Percentiles rank a stretch among this genome's conserved stretches.
Evolutionary conservation across 2,113 vertebrate species (phyloP).

Genomic region (Megaceryle torquata): DNA sequence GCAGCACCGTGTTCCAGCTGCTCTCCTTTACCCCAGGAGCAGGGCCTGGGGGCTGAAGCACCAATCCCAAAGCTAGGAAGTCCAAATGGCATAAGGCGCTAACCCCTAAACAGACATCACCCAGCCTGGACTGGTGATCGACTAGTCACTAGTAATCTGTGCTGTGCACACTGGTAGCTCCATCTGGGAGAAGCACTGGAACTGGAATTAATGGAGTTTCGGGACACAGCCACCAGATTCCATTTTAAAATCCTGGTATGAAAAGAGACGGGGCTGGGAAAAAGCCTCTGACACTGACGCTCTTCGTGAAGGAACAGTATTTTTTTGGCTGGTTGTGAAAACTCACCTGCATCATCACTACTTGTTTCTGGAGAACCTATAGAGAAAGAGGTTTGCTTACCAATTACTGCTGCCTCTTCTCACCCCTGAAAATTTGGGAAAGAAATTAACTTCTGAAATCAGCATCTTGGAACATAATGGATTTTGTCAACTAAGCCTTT

Average conservation of each 20-base stretch:
- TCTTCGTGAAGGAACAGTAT: accelerated
- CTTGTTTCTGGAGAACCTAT: not conserved
- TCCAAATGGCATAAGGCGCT: accelerated
- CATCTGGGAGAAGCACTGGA: not conserved
- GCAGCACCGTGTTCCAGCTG: not conserved
- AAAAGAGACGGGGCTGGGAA: not conserved
- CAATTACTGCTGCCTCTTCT: not conserved
- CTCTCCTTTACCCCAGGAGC: not conserved
- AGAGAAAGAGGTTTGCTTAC: not conserved
- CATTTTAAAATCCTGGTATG: not conserved
- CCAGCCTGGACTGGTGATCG: not conserved
- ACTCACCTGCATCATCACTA: not conserved
- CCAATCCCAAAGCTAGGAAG: not conserved
- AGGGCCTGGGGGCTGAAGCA: not conserved
- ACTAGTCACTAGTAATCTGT: accelerated
- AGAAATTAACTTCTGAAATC: not conserved
- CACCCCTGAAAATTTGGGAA: not conserved
- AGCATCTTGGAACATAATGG: not conserved
- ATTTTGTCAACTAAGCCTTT: not conserved
- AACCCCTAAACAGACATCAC: not conserved
- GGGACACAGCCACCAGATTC: not conserved
- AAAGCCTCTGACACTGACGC: not conserved
- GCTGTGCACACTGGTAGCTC: not conserved
- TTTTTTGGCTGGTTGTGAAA: not conserved
- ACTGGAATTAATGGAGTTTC: accelerated